Evolutionary conservation across 1,140 invertebrate genomes (phyloP).

Genomic region (Condylostylus longicornis): DNA sequence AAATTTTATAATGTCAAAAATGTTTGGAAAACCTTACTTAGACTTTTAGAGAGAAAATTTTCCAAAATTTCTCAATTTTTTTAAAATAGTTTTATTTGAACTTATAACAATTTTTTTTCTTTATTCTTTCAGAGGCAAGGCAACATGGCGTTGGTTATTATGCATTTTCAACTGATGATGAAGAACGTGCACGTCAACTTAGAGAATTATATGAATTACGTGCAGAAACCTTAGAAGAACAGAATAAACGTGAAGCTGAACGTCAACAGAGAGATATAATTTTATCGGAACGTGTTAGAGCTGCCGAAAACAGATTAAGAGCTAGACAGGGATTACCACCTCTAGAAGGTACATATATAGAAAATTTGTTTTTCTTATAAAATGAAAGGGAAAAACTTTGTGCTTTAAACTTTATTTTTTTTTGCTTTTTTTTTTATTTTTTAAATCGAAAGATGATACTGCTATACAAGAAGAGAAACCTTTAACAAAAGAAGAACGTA

Average conservation of each 20-base stretch:
- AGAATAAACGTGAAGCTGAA: slow-evolving; percentile 45
- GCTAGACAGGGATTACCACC: slow-evolving; percentile 58
- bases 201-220: slow-evolving; percentile 51
- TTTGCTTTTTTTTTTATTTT: too few relatives aligned
- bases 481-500: slow-evolving; percentile 33
- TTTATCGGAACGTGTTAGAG: slow-evolving; percentile 56
- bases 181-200: slow-evolving; percentile 58
- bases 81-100: too few relatives aligned
- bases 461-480: slow-evolving; percentile 34
- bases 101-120: too few relatives aligned
- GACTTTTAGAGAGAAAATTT: too few relatives aligned
- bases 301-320: slow-evolving; percentile 60
- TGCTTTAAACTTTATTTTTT: not conserved
- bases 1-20: too few relatives aligned
- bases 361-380: slow-evolving; percentile 6
- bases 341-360: slow-evolving; percentile 27
- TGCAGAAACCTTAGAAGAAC: slow-evolving; percentile 52
- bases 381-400: slow-evolving; percentile 11
- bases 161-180: slow-evolving; percentile 71
- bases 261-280: slow-evolving; percentile 51
- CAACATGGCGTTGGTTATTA: slow-evolving; percentile 80
- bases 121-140: slow-evolving; percentile 67
- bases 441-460: slow-evolving; percentile 17
- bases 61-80: too few relatives aligned
- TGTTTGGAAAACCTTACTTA: too few relatives aligned